A percentile compares a stretch with the other conserved stretches of the same genome.
phyloP scores from a whole-genome alignment of 2,888 invertebrate genomes.

The Luperina nickerlii region DNA sequence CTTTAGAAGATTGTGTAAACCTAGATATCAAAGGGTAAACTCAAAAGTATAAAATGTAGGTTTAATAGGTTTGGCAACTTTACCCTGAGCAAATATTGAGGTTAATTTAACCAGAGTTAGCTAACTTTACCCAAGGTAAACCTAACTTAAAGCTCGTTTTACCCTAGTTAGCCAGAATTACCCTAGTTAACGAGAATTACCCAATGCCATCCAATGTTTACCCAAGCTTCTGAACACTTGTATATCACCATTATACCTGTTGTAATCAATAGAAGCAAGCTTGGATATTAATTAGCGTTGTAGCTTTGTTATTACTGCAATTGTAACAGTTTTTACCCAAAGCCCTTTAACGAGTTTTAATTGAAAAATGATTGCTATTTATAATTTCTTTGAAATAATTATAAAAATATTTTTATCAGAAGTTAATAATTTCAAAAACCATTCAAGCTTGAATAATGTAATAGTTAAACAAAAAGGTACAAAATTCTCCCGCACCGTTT shows the following conservation, averaged over 20 bases:
- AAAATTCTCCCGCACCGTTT: slow-evolving; percentile 23
- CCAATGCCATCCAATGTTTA: not conserved
- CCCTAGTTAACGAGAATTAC: not conserved
- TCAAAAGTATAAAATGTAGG: not conserved
- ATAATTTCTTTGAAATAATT: not conserved
- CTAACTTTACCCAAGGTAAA: not conserved
- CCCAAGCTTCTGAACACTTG: slow-evolving; percentile 25
- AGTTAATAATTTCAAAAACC: not conserved
- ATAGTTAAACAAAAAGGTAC: not conserved
- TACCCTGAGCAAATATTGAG: not conserved
- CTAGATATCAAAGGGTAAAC: not conserved
- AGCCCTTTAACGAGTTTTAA: not conserved
- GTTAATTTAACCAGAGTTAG: not conserved
- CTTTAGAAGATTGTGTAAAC: slow-evolving; percentile 25
- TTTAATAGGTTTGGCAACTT: not conserved
- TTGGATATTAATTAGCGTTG: slow-evolving; percentile 31
- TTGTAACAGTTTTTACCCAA: not conserved
- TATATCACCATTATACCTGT: slow-evolving; percentile 3
- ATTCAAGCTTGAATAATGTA: not conserved
- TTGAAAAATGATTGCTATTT: no score
- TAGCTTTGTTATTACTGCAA: slow-evolving; percentile 19
- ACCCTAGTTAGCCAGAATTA: not conserved
- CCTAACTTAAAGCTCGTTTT: not conserved
- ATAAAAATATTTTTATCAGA: no score
- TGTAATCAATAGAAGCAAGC: slow-evolving; percentile 46